Base-by-base conservation (phyloP, 2,888 invertebrate genomes). In the Melanostoma mellinum region DNA sequence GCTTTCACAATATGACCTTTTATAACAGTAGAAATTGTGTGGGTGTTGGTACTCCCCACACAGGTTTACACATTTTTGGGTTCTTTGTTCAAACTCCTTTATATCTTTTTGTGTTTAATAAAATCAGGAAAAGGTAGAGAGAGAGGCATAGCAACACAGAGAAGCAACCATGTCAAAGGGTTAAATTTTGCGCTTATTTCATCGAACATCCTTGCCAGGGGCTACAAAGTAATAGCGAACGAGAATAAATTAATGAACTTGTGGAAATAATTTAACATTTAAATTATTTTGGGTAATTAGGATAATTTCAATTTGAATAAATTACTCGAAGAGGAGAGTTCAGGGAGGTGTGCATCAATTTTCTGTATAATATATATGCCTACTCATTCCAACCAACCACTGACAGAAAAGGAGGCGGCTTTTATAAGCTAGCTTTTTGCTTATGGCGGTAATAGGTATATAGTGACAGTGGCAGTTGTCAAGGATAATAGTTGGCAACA, bases 271-370 rank as follows among this genome's bases (percentile, higher is more conserved):
- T 84, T 84, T 84, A 67, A 75, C 74, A 75, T 84, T 84, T 79
- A 84, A 84, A 84, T 84, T 79, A 84, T 84, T 78, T 84, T 71
- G 74, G 74, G 79, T 72, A 84, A 84, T 84, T 84, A 84, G 84
- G 78, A 79, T 75, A 79, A 84, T 84, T 74, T 84, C 79, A 84
- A 84, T 79, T 75, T 79, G 84, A 84, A 84, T 84, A 84, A 77
- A 84, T 84, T 75, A 79, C 44, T 32, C n/a, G 42, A 20, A 48
- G 42, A 30, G 44, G 38, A 71, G 42, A 36, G 42, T 9, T 38
- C 10, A 35, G 46, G 38, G 50, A 33, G 42, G 42, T 44, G 60
- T 44, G 32, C 58, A 30, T 42, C 42, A 32, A 42, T 32, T 33
- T 32, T 32, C 30, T 42, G 20, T 20, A 20, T 20, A 20, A 20